phyloP scores from a whole-genome alignment of 2,113 vertebrate species.

The Proteles cristata region DNA sequence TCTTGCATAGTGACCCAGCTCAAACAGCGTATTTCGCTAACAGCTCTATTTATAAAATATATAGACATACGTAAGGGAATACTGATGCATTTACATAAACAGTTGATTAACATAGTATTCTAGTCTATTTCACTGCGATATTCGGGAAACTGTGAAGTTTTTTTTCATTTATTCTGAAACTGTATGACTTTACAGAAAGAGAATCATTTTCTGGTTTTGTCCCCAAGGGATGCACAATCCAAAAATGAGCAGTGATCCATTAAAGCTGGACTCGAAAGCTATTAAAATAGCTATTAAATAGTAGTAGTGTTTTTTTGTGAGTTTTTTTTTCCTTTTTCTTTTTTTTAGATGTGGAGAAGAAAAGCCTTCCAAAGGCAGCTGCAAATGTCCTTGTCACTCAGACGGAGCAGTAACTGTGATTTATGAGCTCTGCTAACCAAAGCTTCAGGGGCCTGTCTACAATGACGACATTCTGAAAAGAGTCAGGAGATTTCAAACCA shows the following conservation, averaged over 20 bases:
- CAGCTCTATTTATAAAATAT: constrained; percentile 72
- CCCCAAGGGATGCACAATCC: not conserved
- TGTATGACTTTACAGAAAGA: not conserved
- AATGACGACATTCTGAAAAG: not conserved
- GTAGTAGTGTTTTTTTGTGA: not conserved
- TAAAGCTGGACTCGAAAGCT: constrained; percentile 19
- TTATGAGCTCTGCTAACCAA: not conserved
- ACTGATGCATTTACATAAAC: constrained; percentile 16
- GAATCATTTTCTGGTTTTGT: not conserved
- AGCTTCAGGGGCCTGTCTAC: not conserved
- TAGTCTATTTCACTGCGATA: constrained; percentile 13
- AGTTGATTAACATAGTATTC: not conserved
- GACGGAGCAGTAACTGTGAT: not conserved
- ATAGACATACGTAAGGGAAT: constrained; percentile 8
- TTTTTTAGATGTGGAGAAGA: not conserved
- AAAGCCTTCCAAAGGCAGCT: constrained; percentile 16
- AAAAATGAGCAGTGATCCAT: not conserved
- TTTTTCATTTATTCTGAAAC: not conserved
- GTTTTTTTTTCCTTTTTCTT: not conserved
- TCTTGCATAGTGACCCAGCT: constrained; percentile 45
- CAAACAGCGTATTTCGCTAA: constrained; percentile 42
- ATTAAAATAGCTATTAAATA: not conserved
- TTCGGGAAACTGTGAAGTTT: not conserved
- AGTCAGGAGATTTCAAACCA: not conserved
- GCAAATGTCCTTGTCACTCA: not conserved